These are phyloP conservation scores for Myripristis murdjan DNA, from an alignment of 2,797 vertebrate species.

Conservation along the genomic window DNA sequence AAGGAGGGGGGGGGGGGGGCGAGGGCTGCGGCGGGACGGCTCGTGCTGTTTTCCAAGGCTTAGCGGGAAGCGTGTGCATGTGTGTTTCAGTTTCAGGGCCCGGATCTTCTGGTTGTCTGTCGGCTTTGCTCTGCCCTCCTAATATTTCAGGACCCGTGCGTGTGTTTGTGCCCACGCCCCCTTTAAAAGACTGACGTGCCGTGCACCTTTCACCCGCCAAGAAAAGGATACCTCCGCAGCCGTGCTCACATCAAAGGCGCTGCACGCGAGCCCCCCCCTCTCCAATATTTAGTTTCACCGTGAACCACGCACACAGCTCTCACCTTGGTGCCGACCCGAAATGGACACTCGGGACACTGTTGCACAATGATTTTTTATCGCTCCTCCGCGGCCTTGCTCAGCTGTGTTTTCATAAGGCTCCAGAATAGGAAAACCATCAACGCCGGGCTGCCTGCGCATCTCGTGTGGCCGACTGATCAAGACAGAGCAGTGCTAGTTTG, in stretches of 20 bases:
- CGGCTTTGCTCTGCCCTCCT: conserved; percentile 38
- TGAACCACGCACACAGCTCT: conserved; percentile 68
- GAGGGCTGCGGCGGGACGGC: conserved; percentile 59
- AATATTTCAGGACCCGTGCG: conserved; percentile 65
- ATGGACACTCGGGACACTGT: conserved; percentile 70
- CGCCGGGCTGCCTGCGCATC: conserved; percentile 62
- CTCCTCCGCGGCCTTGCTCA: conserved; percentile 47
- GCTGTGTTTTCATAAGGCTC: conserved; percentile 49
- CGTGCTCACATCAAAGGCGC: conserved; percentile 74
- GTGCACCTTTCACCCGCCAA: conserved; percentile 79
- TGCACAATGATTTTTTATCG: conserved; percentile 67
- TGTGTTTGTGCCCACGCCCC: conserved; percentile 42
- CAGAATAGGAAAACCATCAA: conserved; percentile 49
- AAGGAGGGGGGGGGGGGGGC: conserved; percentile 58
- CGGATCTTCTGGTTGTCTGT: conserved; percentile 24
- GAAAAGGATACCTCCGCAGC: conserved; percentile 75
- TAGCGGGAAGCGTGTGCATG: conserved; percentile 6
- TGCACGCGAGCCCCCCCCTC: conserved; percentile 59
- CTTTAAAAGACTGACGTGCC: conserved; percentile 53
- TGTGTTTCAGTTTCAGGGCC: conserved; percentile 11
- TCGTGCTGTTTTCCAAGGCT: conserved; percentile 46
- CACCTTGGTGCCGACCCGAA: conserved; percentile 77
- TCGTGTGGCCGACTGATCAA: conserved; percentile 73
- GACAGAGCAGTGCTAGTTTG: conserved; percentile 65
- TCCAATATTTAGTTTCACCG: conserved; percentile 76